phyloP scores from a whole-genome alignment of 2,113 vertebrate genomes.

The Chionodraco myersi region DNA sequence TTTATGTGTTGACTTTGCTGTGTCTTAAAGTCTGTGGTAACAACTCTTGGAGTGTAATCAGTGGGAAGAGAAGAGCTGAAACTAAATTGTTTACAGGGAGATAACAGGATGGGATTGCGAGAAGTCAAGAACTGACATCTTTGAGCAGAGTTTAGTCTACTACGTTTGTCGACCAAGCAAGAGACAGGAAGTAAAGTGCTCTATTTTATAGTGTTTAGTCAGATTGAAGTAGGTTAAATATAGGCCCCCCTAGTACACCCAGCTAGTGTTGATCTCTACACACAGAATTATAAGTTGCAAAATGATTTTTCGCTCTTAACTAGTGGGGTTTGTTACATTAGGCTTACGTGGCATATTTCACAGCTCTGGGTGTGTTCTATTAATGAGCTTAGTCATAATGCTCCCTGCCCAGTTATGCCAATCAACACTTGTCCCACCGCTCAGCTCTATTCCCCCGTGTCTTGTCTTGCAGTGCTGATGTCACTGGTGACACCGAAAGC shows the following conservation, averaged over 20 bases:
- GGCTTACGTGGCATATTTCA: constrained; percentile 41
- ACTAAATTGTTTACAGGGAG: constrained; percentile 63
- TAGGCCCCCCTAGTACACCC: constrained; percentile 3
- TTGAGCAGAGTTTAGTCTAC: constrained; percentile 40
- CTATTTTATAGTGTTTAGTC: constrained; percentile 29
- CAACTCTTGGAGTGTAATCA: constrained; percentile 39
- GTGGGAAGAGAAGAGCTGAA: constrained; percentile 50
- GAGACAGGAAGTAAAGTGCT: constrained; percentile 26
- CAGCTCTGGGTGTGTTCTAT: constrained; percentile 68
- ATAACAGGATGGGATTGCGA: constrained; percentile 6
- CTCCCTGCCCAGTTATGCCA: constrained; percentile 68
- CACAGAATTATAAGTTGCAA: neutral
- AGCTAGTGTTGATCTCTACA: neutral
- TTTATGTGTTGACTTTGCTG: constrained; percentile 60
- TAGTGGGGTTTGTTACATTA: constrained; percentile 32
- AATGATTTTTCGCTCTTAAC: neutral
- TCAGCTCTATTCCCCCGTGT: constrained; percentile 49
- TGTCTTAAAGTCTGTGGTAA: constrained; percentile 51
- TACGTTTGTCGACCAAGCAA: constrained; percentile 34
- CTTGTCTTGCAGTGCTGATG: constrained; percentile 70
- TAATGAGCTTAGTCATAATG: constrained; percentile 65
- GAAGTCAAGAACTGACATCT: constrained; percentile 33
- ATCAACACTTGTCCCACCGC: constrained; percentile 52
- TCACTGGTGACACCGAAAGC: constrained; percentile 64
- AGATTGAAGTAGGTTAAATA: constrained; percentile 43